Evolutionary conservation across 2,113 vertebrate species (phyloP), one percentile per base, ranked within the genome.

Genomic region (Amphilophus citrinellus): DNA sequence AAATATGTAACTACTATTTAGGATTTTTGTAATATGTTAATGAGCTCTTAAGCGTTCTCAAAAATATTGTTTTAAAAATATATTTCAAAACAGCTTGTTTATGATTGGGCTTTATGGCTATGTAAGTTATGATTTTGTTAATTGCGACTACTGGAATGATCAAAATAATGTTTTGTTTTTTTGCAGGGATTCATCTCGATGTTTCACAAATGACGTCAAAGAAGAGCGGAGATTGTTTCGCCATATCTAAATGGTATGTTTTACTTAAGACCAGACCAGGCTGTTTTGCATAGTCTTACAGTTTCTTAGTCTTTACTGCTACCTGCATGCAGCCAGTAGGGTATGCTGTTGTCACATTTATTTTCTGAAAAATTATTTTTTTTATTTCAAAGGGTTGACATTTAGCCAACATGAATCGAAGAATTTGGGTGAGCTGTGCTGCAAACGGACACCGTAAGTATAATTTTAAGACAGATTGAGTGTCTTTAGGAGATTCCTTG

Each of bases 401-500:
- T 82, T 76, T 62, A 68, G 61, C 63, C 60, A 47, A 32, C 7
- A 17, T 24, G 58, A 85, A 18, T 3, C 9, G 82, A 87, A 58
- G 85, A 56, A 83, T 80, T 81, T 3, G 5, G n/a, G 15, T 6
- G 44, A 80, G 68, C 75, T 14, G 4, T 57, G 8, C 73, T 27
- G 53, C 78, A 77, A 7, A 20, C 10, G 10, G 10, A n/a, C 84
- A 15, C 27, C 87, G 95, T 96, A 96, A 96, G 95, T 95, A 93
- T 91, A 4, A 86, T 84, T 86, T 58, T 76, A 57, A 84, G 27
- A 76, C 50, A 13, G 15, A 60, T 44, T 56, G 7, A 30, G 20
- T 58, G 5, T 59, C 3, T 53, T 4, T 56, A 27, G 3, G 75
- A 53, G 5, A 61, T 14, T 66, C 8, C 4, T 84, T 75, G n/a